These are phyloP conservation scores for Monarcha castaneiventris DNA, from an alignment of 2,113 vertebrate species.

Conservation along the genomic window DNA sequence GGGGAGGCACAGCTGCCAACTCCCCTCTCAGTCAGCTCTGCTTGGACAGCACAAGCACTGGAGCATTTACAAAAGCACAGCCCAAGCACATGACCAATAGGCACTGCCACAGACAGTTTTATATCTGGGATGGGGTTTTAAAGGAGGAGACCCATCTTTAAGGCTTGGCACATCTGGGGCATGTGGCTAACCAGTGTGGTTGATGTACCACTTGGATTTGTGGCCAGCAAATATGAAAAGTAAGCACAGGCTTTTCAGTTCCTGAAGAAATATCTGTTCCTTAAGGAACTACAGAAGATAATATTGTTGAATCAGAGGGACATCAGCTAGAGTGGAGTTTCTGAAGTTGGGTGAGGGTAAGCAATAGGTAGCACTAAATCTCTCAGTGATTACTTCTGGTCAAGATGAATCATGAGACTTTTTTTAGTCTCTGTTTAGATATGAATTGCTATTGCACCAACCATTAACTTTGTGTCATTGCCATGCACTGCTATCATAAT, in stretches of 20 bases:
- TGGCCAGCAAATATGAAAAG: neutral
- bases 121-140: neutral
- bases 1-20: neutral
- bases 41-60: neutral
- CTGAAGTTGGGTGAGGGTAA: neutral
- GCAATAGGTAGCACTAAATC: neutral
- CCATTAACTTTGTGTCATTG: neutral
- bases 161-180: neutral
- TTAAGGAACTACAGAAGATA: neutral
- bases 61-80: neutral
- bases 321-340: neutral
- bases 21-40: neutral
- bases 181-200: neutral
- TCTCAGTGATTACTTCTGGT: neutral
- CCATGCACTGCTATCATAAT: neutral
- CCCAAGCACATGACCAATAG: neutral
- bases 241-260: neutral
- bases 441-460: neutral
- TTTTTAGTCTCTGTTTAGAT: neutral
- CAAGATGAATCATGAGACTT: neutral
- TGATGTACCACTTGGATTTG: neutral
- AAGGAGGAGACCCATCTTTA: neutral
- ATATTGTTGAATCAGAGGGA: neutral
- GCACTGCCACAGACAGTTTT: neutral
- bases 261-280: neutral